Base-by-base conservation (phyloP, 2,797 vertebrate species). In the Spea hammondii region DNA sequence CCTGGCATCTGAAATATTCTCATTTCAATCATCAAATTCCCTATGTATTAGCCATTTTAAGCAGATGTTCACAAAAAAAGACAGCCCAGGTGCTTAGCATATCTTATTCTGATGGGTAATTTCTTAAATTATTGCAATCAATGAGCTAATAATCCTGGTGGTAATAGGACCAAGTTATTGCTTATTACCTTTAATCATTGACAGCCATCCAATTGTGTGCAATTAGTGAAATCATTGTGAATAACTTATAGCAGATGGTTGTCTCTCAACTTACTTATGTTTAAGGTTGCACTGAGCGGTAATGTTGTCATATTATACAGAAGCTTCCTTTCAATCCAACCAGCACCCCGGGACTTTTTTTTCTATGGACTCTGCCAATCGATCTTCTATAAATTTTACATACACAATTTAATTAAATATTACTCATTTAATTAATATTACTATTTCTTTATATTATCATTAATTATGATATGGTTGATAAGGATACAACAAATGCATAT, bases 91-190 rank as follows among this genome's bases (percentile, higher is more conserved):
- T 96, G 95, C 93, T 93, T 92, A 93, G 88, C 90, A 90, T 92
- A 90, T 93, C 92, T 90, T 92, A 94, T 93, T 93, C 91, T 91
- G 89, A 91, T 88, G 91, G 92, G 93, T 88, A 94, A 95, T 96
- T 95, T 95, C 90, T 93, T 79, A 91, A 95, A 95, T 96, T 95
- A 95, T 94, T 95, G 93, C 93, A 95, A 96, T 96, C 94, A 96
- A 95, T 95, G 95, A 92, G 85, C 88, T 93, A 95, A 96, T 95
- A 94, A 95, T 93, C 89, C 88, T 90, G 86, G 85, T 90, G 92
- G 92, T 91, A 94, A 93, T 93, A 91, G 94, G 90, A 90, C 90
- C 90, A 85, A 90, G 92, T 93, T 94, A 91, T 91, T 92, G 92
- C 85, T 87, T 89, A 94, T 94, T 92, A 93, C 89, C 92, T 94